Conservation (phyloP, 23 tunicate genomes). For the Trididemnum clinides region DNA sequence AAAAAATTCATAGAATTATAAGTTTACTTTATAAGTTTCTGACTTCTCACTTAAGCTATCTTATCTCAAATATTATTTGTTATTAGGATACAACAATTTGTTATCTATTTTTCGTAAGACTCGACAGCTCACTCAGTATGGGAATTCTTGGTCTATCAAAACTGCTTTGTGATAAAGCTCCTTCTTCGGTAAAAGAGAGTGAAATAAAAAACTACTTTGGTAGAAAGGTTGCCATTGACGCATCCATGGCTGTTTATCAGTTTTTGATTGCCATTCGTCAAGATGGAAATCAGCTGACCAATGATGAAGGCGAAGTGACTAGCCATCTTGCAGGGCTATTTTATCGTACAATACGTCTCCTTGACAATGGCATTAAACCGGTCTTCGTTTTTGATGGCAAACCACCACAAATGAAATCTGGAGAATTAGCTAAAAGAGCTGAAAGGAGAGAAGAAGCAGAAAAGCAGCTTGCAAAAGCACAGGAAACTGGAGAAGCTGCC, state of each 20-base stretch:
- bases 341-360: conserved; percentile 84
- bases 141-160: conserved; percentile 95
- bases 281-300: conserved; percentile 94
- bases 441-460: conserved; percentile 94
- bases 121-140: conserved; percentile 48
- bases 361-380: conserved; percentile 94
- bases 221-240: conserved; percentile 92
- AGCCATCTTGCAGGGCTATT: conserved; percentile 93
- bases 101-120: no score
- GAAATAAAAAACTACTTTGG: conserved; percentile 93
- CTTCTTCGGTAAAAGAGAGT: conserved; percentile 80
- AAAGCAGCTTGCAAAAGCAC: conserved; percentile 87
- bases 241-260: conserved; percentile 92
- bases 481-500: conserved; percentile 81
- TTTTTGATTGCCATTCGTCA: conserved; percentile 95
- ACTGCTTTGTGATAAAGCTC: conserved; percentile 90
- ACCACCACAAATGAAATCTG: conserved; percentile 95
- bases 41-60: no score
- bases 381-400: conserved; percentile 97
- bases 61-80: no score
- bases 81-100: not conserved
- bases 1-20: no score
- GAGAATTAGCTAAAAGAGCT: conserved; percentile 84
- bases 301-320: conserved; percentile 98
- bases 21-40: no score